Conservation (phyloP, 2,888 invertebrate genomes). For the Stenichneumon culpator region DNA sequence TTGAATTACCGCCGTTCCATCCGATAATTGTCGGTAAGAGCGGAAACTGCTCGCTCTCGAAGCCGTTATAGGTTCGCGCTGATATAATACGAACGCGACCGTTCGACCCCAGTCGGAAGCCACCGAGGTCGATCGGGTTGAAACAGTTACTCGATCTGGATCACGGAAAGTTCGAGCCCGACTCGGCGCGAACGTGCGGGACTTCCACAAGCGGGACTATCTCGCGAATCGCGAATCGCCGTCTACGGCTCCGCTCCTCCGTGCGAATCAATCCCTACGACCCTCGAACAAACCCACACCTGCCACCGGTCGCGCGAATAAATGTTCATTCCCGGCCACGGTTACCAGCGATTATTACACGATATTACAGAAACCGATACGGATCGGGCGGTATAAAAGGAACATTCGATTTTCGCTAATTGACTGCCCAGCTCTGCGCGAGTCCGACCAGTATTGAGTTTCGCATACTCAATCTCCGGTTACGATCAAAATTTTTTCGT, state of each 20-base stretch:
- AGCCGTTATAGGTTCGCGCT: constrained; percentile 36
- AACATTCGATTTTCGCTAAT: background rate
- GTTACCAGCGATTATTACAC: background rate
- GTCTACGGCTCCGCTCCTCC: constrained; percentile 2
- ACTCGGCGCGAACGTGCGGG: constrained; percentile 36
- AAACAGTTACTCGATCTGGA: constrained; percentile 63
- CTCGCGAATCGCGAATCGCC: background rate
- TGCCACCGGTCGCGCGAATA: background rate
- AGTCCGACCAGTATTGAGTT: background rate
- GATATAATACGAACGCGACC: constrained; percentile 54
- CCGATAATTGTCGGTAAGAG: background rate
- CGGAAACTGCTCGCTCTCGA: background rate
- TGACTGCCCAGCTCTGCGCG: background rate
- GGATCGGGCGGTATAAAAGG: background rate
- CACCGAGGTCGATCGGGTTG: constrained; percentile 50
- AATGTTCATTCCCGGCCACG: background rate
- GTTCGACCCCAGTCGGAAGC: constrained; percentile 51
- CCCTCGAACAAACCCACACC: background rate
- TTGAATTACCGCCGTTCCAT: background rate
- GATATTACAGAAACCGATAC: background rate
- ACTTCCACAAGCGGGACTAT: constrained; percentile 37
- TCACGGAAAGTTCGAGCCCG: constrained; percentile 53
- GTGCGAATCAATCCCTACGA: constrained; percentile 24
- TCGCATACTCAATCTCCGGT: background rate
- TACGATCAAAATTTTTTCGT: background rate